Evolutionary conservation across 2,113 vertebrate species (phyloP).

Genomic region (Ceuthmochares aereus): DNA sequence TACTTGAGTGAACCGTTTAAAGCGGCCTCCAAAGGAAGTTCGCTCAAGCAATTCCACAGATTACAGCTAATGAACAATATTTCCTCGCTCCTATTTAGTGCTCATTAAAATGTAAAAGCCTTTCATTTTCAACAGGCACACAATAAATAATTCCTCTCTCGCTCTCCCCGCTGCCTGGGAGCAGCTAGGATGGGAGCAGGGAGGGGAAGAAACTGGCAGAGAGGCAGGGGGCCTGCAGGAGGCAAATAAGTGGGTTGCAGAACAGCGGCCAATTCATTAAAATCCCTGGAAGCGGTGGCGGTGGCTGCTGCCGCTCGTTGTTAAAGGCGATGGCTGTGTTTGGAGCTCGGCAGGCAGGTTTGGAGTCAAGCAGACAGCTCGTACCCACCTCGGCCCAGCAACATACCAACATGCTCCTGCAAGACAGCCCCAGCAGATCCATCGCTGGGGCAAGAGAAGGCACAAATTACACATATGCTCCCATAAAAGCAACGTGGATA

Average conservation of each 20-base stretch:
- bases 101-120: slow-evolving; percentile 91
- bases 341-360: neutral
- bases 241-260: slow-evolving; percentile 46
- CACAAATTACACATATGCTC: accelerated
- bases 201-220: slow-evolving; percentile 36
- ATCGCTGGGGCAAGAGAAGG: accelerated
- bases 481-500: accelerated
- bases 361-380: neutral
- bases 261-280: slow-evolving; percentile 41
- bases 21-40: slow-evolving; percentile 90
- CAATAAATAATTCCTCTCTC: slow-evolving; percentile 85
- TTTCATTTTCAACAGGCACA: slow-evolving; percentile 85
- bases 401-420: accelerated
- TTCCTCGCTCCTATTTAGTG: slow-evolving; percentile 87
- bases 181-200: slow-evolving; percentile 51
- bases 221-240: neutral
- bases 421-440: neutral
- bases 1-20: slow-evolving; percentile 97
- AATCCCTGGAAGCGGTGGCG: neutral
- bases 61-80: slow-evolving; percentile 93
- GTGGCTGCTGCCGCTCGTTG: neutral
- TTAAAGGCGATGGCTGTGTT: neutral
- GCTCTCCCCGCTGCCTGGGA: slow-evolving; percentile 60
- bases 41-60: slow-evolving; percentile 90
- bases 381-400: neutral